These are phyloP conservation scores for Chionodraco myersi DNA, from an alignment of 2,113 vertebrate species.

Conservation along the genomic window DNA sequence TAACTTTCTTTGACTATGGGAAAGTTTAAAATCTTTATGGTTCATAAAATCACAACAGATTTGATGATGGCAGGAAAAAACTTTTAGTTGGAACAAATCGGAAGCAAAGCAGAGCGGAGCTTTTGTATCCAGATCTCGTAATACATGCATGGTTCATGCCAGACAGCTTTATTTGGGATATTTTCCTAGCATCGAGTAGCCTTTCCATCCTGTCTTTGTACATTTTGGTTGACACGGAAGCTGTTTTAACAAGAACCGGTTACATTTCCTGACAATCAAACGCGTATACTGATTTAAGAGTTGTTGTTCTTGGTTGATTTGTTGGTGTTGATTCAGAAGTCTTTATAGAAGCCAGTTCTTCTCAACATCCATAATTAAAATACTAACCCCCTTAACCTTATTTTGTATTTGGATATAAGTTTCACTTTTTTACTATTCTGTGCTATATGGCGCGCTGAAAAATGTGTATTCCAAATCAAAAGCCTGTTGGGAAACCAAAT, in stretches of 20 bases:
- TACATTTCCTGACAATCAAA: too few relatives aligned
- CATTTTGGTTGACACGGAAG: neutral
- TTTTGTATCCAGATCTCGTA: neutral
- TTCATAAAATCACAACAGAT: too few relatives aligned
- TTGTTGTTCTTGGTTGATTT: neutral
- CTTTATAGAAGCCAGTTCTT: neutral
- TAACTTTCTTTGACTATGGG: neutral
- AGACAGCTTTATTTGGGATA: too few relatives aligned
- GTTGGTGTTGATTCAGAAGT: neutral
- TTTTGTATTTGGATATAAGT: neutral
- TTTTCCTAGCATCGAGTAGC: too few relatives aligned
- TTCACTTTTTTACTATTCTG: neutral
- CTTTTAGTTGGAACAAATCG: too few relatives aligned
- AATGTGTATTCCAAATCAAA: neutral
- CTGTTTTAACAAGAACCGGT: neutral
- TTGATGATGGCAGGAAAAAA: too few relatives aligned
- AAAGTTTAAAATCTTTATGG: neutral
- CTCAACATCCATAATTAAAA: neutral
- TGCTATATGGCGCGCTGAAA: neutral
- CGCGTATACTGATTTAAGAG: neutral
- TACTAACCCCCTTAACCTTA: neutral
- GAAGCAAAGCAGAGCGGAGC: too few relatives aligned
- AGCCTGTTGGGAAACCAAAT: constrained; percentile 5
- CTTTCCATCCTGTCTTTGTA: neutral
- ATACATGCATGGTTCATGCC: too few relatives aligned